Evolutionary conservation across 2,888 invertebrate species (phyloP), one percentile per base, ranked within the genome.

Genomic region (Pogonocherus hispidulus): DNA sequence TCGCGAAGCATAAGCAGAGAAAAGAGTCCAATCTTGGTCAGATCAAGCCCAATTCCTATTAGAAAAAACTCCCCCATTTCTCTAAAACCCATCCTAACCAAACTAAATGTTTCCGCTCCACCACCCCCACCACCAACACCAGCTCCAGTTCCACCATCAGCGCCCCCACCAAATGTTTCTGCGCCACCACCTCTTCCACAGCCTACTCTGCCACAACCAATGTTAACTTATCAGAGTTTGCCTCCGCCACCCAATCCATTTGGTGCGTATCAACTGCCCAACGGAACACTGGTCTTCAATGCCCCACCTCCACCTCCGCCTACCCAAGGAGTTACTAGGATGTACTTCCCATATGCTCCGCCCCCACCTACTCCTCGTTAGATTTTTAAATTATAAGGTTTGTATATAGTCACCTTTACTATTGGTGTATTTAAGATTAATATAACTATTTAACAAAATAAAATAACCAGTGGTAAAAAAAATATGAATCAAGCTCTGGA

Each of bases 331-430:
- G 74, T 77, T 8, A 70, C 73, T 6, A 75, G 76, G 35, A 76
- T 80, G 76, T 77, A 76, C 63, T 77, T 76, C 27, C 76, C 74
- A 35, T 84, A 83, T 69, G 83, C 82, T 44, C 83, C 83, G 44
- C 84, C 84, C 44, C 84, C 84, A 23, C 82, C 84, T 22, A 77
- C 79, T 47, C 79, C 83, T 51, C 82, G 82, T 76, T 83, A 80
- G 74, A 23, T 18, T 46, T 46, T 8, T 32, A 32, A 8, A 32
- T 32, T 32, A 8, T 1, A 19, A 49, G 49, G 49, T 49, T 49
- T 22, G 49, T 49, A n/a, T 8, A 22, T 49, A 20, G 14, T 44
- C 11, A n/a, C n/a, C n/a, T n/a, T n/a, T n/a, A n/a, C n/a, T n/a
- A n/a, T n/a, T n/a, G n/a, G n/a, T n/a, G n/a, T n/a, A n/a, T n/a